These are phyloP conservation scores for Drosophila simulans DNA, from an alignment of 1,140 invertebrate species.

Conservation along the genomic window DNA sequence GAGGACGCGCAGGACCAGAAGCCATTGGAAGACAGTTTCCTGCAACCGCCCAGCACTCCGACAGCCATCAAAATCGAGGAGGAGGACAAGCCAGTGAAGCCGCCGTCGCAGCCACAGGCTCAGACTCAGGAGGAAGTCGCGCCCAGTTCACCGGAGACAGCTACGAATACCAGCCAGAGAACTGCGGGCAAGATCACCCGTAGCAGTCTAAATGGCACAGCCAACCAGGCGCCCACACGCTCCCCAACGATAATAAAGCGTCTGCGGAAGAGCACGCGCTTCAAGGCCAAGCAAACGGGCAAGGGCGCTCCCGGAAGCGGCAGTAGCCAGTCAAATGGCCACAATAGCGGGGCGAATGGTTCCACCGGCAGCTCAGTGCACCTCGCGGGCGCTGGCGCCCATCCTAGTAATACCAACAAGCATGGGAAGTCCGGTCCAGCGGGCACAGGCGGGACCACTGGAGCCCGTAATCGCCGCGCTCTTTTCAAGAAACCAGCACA, in stretches of 20 bases:
- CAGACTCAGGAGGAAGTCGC: slow-evolving; percentile 18
- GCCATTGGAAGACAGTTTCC: background rate
- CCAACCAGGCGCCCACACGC: slow-evolving; percentile 8
- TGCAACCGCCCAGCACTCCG: background rate
- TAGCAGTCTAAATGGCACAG: slow-evolving; percentile 56
- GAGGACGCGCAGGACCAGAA: background rate
- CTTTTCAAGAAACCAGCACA: slow-evolving; percentile 93
- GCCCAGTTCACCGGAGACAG: slow-evolving; percentile 19
- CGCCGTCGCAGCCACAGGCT: background rate
- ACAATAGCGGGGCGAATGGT: slow-evolving; percentile 11
- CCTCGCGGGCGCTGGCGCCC: slow-evolving; percentile 28
- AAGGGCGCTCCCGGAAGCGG: slow-evolving; percentile 4
- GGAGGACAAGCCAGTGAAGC: slow-evolving; percentile 16
- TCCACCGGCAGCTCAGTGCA: slow-evolving; percentile 7
- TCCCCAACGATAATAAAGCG: slow-evolving; percentile 65
- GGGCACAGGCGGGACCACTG: slow-evolving; percentile 79
- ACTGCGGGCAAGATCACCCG: slow-evolving; percentile 53
- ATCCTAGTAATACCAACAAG: slow-evolving; percentile 61
- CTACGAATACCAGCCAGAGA: slow-evolving; percentile 7
- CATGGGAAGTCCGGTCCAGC: slow-evolving; percentile 51
- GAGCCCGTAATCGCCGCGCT: slow-evolving; percentile 88
- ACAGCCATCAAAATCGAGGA: slow-evolving; percentile 20
- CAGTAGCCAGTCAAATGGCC: slow-evolving; percentile 27
- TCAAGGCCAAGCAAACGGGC: slow-evolving; percentile 84
- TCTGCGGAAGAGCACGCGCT: slow-evolving; percentile 86